A percentile compares a stretch with the other conserved stretches of the same genome.
Conservation (phyloP, 1,140 invertebrate genomes). For the Drosophila pruinosa region DNA sequence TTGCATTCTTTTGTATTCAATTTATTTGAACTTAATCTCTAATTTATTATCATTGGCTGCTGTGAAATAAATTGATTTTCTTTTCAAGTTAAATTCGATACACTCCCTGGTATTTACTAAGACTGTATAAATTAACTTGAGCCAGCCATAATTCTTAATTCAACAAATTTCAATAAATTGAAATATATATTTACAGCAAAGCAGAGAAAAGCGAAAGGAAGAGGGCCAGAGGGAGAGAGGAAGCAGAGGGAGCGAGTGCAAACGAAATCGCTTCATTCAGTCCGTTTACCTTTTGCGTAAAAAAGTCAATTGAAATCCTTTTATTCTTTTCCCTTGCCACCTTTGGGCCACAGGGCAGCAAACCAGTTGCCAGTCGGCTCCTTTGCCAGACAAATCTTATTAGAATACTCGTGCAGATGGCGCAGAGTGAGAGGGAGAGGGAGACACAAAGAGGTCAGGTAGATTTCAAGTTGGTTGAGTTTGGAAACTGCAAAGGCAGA, state of each 20-base stretch:
- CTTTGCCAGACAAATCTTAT: conserved; percentile 66
- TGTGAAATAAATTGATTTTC: too few species aligned
- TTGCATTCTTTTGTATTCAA: too few species aligned
- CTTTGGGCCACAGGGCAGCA: conserved; percentile 25
- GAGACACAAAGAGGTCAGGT: conserved; percentile 46
- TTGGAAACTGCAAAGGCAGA: conserved; percentile 13
- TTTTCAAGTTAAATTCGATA: too few species aligned
- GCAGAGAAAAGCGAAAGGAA: not conserved
- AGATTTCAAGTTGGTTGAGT: conserved; percentile 51
- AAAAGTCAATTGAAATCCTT: conserved; percentile 27
- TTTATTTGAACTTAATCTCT: too few species aligned
- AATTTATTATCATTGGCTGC: too few species aligned
- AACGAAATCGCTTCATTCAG: conserved; percentile 4
- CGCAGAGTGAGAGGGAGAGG: not conserved
- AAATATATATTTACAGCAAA: conserved; percentile 18
- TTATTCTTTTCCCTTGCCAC: not conserved
- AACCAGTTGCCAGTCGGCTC: conserved; percentile 35
- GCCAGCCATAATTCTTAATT: too few species aligned
- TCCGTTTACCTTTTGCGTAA: conserved; percentile 33
- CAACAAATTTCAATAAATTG: conserved; percentile 12
- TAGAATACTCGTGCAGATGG: conserved; percentile 54
- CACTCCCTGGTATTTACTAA: too few species aligned
- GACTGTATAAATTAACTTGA: too few species aligned
- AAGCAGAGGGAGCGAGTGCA: not conserved
- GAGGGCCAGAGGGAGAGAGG: not conserved